Conservation (phyloP, 2,888 invertebrate species). For the Apoda limacodes region DNA sequence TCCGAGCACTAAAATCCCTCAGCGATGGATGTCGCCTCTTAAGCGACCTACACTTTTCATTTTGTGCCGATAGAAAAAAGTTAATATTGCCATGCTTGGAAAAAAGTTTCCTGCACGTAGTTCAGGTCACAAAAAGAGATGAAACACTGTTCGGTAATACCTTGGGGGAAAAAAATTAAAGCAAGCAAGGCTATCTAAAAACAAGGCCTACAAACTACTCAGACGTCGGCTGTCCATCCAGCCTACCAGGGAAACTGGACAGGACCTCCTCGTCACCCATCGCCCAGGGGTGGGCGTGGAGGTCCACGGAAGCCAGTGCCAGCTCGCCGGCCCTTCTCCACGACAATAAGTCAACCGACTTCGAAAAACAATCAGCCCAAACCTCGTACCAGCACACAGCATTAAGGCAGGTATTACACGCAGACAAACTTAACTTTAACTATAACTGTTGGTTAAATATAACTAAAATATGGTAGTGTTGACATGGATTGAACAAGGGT, state of each 20-base stretch:
- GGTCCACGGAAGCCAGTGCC: neutral
- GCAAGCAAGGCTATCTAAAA: conserved; percentile 15
- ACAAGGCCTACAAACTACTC: conserved; percentile 15
- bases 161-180: conserved; percentile 16
- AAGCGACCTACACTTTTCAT: conserved; percentile 8
- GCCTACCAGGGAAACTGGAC: conserved; percentile 19
- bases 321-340: neutral
- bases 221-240: too few species aligned
- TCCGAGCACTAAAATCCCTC: neutral
- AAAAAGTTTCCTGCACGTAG: conserved; percentile 10
- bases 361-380: neutral
- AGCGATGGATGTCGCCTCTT: conserved; percentile 14
- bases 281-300: conserved; percentile 15
- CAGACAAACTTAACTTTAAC: neutral
- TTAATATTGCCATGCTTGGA: conserved; percentile 5
- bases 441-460: conserved; percentile 1
- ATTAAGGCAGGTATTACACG: neutral
- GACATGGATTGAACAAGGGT: conserved; percentile 5
- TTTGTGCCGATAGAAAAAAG: conserved; percentile 8
- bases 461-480: conserved; percentile 6
- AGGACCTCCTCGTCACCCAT: conserved; percentile 14
- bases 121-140: conserved; percentile 11
- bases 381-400: neutral
- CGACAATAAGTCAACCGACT: neutral
- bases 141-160: conserved; percentile 12